Base-by-base conservation (phyloP, 2,113 vertebrate species). In the Rafetus swinhoei region DNA sequence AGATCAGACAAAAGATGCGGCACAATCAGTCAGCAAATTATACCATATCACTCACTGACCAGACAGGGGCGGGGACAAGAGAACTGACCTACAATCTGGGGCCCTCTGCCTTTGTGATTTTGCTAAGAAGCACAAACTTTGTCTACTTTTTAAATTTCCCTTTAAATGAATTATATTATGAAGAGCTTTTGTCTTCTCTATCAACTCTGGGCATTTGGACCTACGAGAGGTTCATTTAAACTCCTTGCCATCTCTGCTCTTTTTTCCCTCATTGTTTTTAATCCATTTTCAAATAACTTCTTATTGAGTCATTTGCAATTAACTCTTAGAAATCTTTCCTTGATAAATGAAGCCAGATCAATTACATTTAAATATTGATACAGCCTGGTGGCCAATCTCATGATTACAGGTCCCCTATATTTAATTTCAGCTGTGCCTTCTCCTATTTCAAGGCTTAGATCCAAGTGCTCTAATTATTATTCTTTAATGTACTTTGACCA, bases 221-320 rank as follows among this genome's bases (percentile, higher is more conserved):
- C 16, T 76, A 80, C 55, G 45, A 1, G 16, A 22, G 15, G 11
- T 50, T 72, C 14, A 21, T 56, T 21, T 32, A 32, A 56, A 56
- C 55, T 84, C 3, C 21, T 76, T 52, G 14, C 3, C 14, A 65
- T 62, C 76, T 52, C 29, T 76, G 3, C 72, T 32, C 7, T 22
- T 1, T 84, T 35, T 1, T 55, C 74, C 74, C 56, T 56, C 5
- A 39, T 21, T 0, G 32, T 25, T 14, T 0, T 0, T 25, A 39
- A 52, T 39, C 25, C 65, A 65, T 57, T 22, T 88, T 85, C 16
- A 77, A 65, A 53, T 19, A 0, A 6, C 57, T 77, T 69, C 2
- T 14, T 4, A 3, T 11, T 29, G 21, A 22, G 9, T 9, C 6
- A 65, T 79, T 54, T 6, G 2, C 1, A 13, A 0, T 69, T 85